phyloP scores from a whole-genome alignment of 2,888 invertebrate species.

The Agrotis puta region DNA sequence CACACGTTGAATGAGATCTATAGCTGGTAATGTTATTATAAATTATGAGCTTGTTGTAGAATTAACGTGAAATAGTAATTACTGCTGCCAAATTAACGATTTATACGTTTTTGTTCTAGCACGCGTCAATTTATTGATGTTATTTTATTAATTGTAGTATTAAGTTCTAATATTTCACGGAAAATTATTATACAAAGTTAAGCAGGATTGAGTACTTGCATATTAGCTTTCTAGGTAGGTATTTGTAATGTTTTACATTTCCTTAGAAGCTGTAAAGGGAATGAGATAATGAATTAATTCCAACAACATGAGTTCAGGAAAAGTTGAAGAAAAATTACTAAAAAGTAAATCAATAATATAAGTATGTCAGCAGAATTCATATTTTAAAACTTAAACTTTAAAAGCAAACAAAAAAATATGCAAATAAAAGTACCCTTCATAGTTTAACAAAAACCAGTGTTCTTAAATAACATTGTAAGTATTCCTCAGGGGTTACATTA shows the following conservation, averaged over 20 bases:
- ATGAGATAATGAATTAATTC: slow-evolving; percentile 3
- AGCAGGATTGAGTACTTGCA: background rate
- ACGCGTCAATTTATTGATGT: slow-evolving; percentile 15
- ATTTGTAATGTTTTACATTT: background rate
- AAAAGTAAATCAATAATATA: too few species aligned
- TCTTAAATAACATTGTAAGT: background rate
- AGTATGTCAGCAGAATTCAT: too few species aligned
- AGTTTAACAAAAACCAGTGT: background rate
- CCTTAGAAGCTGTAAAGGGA: background rate
- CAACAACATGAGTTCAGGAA: background rate
- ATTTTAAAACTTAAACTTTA: background rate
- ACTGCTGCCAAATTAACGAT: slow-evolving; percentile 22
- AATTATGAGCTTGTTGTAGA: slow-evolving; percentile 35
- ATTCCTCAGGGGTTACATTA: background rate
- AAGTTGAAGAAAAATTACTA: background rate
- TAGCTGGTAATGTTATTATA: slow-evolving; percentile 51
- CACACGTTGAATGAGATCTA: slow-evolving; percentile 66
- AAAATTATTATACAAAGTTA: background rate
- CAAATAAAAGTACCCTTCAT: background rate
- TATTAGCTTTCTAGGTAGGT: background rate
- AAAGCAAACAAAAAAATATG: background rate
- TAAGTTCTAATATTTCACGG: background rate
- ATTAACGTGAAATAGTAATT: slow-evolving; percentile 32
- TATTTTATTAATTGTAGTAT: background rate
- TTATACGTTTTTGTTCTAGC: slow-evolving; percentile 5